Base-by-base conservation (phyloP, 2,113 vertebrate species). In the Sceloporus tristichus region DNA sequence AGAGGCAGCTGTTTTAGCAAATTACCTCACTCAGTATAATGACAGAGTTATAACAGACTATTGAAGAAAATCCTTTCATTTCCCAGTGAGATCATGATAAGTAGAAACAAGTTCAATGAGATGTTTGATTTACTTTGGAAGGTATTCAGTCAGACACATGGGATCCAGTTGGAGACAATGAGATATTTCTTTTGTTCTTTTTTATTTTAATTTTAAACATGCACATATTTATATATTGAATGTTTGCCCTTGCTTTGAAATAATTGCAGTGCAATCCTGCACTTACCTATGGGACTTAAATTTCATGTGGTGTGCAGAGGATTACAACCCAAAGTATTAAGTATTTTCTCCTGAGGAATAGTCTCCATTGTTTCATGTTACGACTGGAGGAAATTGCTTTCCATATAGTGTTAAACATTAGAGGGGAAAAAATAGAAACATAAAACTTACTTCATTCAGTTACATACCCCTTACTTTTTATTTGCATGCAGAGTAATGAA, bases 1-100 rank as follows among this genome's bases (percentile, higher is more conserved):
- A 95, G 93, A 96, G 93, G 93, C 96, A 96, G 96, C 95, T 96
- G 95, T 96, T 97, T 97, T 96, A 96, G 96, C 94, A 96, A 95
- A 97, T 97, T 97, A 96, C 96, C 94, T 97, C 97, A 96, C 95
- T 95, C 90, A 87, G 84, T 94, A 92, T 95, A 96, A 96, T 94
- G 95, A 95, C 91, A 94, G 95, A 94, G 88, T 96, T 96, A 90
- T 87, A 95, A 87, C 92, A 95, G 25, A 54, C 92, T 92, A 93
- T 91, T 94, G 96, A 96, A 96, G 94, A 96, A 96, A 97, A 95
- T 89, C 91, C 82, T 94, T 95, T 94, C 78, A 0, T 93, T 95
- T 95, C 93, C 93, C 96, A 95, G 90, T 95, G 95, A 97, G 94
- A 94, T 96, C 95, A 95, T 95, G 95, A 96, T 94, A 94, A 92